Percentiles rank a stretch among this genome's conserved stretches.
phyloP scores from a whole-genome alignment of 1,140 invertebrate species.

The Diachasmimorpha longicaudata region DNA sequence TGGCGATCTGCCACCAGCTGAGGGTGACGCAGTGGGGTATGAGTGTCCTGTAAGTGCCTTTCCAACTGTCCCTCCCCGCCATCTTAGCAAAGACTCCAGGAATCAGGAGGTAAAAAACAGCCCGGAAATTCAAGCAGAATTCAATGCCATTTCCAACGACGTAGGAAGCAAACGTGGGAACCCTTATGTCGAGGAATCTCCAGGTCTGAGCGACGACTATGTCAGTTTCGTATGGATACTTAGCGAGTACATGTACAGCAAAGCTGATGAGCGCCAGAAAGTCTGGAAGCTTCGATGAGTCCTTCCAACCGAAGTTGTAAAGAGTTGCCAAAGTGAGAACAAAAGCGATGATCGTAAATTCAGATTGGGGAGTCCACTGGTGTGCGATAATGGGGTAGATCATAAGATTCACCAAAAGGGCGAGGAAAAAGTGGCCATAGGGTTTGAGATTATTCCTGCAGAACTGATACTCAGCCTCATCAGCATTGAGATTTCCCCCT shows the following conservation, averaged over 20 bases:
- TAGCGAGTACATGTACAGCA: conserved; percentile 79
- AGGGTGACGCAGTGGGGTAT: conserved; percentile 86
- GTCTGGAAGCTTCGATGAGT: conserved; percentile 69
- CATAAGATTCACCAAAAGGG: conserved; percentile 75
- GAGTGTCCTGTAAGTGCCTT: conserved; percentile 76
- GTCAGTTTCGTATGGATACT: conserved; percentile 84
- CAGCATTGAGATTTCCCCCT: conserved; percentile 71
- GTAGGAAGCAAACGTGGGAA: conserved; percentile 81
- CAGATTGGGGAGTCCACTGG: conserved; percentile 81
- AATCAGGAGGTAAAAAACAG: conserved; percentile 78
- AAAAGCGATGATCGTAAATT: conserved; percentile 78
- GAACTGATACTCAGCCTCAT: conserved; percentile 81
- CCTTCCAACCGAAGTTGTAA: conserved; percentile 71
- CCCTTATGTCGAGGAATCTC: conserved; percentile 79
- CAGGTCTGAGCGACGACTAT: conserved; percentile 79
- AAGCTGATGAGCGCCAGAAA: conserved; percentile 78
- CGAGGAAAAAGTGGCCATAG: conserved; percentile 78
- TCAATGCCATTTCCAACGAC: conserved; percentile 82
- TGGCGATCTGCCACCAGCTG: conserved; percentile 85
- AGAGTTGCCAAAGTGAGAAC: conserved; percentile 77
- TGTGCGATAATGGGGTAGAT: conserved; percentile 79
- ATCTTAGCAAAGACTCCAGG: conserved; percentile 76
- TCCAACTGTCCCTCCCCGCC: conserved; percentile 76
- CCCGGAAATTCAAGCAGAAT: conserved; percentile 82
- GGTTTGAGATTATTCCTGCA: conserved; percentile 82